Evolutionary conservation across 2,797 vertebrate species (phyloP).

Genomic region (Labeo calbasu): DNA sequence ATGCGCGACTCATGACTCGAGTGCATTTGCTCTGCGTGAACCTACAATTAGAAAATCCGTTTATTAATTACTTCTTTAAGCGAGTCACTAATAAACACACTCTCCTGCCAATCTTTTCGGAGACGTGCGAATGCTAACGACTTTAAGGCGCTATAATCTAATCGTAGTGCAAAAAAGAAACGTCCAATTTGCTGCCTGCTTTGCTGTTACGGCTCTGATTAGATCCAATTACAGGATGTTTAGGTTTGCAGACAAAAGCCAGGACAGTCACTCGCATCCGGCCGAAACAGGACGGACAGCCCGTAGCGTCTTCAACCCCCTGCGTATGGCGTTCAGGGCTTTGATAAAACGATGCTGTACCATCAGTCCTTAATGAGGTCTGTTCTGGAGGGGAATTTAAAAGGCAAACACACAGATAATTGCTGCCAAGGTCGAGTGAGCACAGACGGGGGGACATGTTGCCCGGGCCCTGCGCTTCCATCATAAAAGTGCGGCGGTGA

Average conservation of each 20-base stretch:
- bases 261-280: conserved; percentile 14
- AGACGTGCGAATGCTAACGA: conserved; percentile 35
- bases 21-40: conserved; percentile 42
- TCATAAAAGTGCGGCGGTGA: conserved; percentile 38
- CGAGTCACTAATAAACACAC: conserved; percentile 45
- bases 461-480: conserved; percentile 11
- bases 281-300: not conserved
- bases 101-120: conserved; percentile 35
- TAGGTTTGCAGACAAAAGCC: conserved; percentile 36
- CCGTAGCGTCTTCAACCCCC: conserved; percentile 19
- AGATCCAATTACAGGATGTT: conserved; percentile 53
- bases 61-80: conserved; percentile 51
- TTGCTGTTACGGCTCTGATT: conserved; percentile 47
- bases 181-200: conserved; percentile 17
- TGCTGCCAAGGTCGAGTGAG: conserved; percentile 55
- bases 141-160: conserved; percentile 44
- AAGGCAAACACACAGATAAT: conserved; percentile 61
- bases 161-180: conserved; percentile 31
- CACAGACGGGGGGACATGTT: conserved; percentile 43
- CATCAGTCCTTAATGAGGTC: conserved; percentile 50
- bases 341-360: conserved; percentile 8
- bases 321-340: not conserved
- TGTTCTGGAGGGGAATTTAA: conserved; percentile 53
- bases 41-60: conserved; percentile 48
- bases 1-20: conserved; percentile 27